A percentile compares a stretch with the other conserved stretches of the same genome.
Evolutionary conservation across 2,888 invertebrate genomes (phyloP).

Genomic region (Hypomecis atomaria): DNA sequence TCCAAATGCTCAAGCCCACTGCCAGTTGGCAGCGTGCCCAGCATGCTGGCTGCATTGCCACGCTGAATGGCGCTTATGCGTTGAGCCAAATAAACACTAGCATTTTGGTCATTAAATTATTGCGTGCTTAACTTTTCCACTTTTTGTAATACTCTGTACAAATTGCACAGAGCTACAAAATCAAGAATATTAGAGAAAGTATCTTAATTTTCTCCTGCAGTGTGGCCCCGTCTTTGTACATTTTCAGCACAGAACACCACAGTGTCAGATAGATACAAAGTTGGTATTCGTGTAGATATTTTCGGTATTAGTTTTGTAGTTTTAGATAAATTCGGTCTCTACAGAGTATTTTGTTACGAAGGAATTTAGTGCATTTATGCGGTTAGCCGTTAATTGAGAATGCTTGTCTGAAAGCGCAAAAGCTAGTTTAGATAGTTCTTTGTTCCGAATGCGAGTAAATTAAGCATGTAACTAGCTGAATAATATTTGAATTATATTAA

Average conservation of each 20-base stretch:
- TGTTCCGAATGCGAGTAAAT: conserved; percentile 8
- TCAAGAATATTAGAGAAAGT: too few species aligned
- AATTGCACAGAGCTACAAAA: too few species aligned
- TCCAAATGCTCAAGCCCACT: too few species aligned
- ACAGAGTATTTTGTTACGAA: conserved; percentile 39
- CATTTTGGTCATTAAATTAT: too few species aligned
- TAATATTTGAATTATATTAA: background rate
- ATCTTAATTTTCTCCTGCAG: background rate
- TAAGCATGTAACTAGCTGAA: conserved; percentile 10
- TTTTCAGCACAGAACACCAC: conserved; percentile 36
- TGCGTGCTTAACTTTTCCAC: too few species aligned
- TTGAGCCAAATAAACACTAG: too few species aligned
- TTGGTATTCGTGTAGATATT: conserved; percentile 31
- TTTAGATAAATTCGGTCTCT: conserved; percentile 40
- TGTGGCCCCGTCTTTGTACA: background rate
- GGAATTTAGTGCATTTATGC: conserved; percentile 34
- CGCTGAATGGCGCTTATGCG: too few species aligned
- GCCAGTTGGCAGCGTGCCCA: too few species aligned
- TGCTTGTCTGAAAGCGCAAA: conserved; percentile 12
- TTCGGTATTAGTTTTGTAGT: conserved; percentile 41
- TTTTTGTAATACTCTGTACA: too few species aligned
- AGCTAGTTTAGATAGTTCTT: conserved; percentile 16
- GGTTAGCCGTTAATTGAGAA: conserved; percentile 24
- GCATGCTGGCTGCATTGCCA: too few species aligned
- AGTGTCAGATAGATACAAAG: conserved; percentile 32